phyloP scores from a whole-genome alignment of 2,113 vertebrate species.

The Caretta caretta region DNA sequence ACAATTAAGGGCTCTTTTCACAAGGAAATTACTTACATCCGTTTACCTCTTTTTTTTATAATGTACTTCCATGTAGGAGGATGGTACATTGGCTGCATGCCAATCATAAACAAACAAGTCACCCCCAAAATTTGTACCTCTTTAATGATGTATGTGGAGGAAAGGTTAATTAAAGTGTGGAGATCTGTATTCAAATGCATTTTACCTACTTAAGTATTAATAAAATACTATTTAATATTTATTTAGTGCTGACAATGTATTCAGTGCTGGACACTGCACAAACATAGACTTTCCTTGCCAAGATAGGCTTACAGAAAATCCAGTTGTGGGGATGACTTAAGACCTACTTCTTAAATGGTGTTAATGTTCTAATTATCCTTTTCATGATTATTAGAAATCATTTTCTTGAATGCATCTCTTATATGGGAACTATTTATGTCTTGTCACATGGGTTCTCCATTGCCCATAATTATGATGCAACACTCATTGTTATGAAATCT shows the following conservation, averaged over 20 bases:
- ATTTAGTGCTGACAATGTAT: background rate
- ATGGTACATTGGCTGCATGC: slow-evolving; percentile 66
- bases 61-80: slow-evolving; percentile 56
- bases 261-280: background rate
- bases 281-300: background rate
- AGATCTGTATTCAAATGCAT: background rate
- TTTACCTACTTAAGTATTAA: background rate
- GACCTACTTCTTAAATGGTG: background rate
- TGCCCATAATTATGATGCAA: background rate
- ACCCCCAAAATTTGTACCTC: background rate
- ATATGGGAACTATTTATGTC: background rate
- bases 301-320: background rate
- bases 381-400: background rate
- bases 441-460: background rate
- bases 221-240: background rate
- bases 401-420: background rate
- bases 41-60: slow-evolving; percentile 48
- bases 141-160: background rate
- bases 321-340: background rate
- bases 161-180: background rate
- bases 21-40: background rate
- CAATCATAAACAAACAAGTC: slow-evolving; percentile 32
- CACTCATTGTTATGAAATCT: background rate
- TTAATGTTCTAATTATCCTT: too few relatives aligned
- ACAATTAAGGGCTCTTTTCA: slow-evolving; percentile 54